Base-by-base conservation (phyloP, 2,888 invertebrate species). In the Cynaeus angustus region DNA sequence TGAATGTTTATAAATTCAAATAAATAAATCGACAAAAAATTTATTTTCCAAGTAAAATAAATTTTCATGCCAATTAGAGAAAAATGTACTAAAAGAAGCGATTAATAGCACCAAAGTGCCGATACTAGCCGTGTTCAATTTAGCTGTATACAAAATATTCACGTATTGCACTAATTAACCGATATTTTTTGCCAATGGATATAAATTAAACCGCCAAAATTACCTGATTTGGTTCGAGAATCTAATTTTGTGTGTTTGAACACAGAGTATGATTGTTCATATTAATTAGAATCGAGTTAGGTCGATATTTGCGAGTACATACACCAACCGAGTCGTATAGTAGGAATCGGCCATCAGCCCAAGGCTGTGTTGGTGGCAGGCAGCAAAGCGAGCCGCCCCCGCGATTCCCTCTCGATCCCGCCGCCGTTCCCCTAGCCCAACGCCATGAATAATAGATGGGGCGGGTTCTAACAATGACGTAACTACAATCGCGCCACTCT, bases 381-480 rank as follows among this genome's bases (percentile, higher is more conserved):
- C 56, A 48, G 69, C 65, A 52, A 64, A 70, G 68, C 72, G 70
- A 70, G 74, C 71, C 71, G 74, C 75, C 74, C 74, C 73, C 72
- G 70, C 70, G 58, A 66, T 66, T 70, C 71, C 62, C 70, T 70
- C 68, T 65, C 58, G 59, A 71, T 70, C 61, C 72, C 59, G 48
- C 64, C 68, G 46, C 68, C 59, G 70, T 68, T 68, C 67, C 77
- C 75, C 76, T 69, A 65, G 72, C 74, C 77, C 75, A 71, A 67
- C 74, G 76, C 77, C 82, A 83, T 83, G 83, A 83, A 83, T 83
- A 83, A 83, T 83, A 82, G 80, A 83, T 83, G 81, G 83, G 83
- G 83, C 83, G 83, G 83, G 82, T 81, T 82, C 80, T 81, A 83
- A 85, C 85, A 85, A 85, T 85, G 85, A 84, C 84, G 84, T 82